phyloP scores from a whole-genome alignment of 2,888 invertebrate genomes.

The Eupithecia abbreviata region DNA sequence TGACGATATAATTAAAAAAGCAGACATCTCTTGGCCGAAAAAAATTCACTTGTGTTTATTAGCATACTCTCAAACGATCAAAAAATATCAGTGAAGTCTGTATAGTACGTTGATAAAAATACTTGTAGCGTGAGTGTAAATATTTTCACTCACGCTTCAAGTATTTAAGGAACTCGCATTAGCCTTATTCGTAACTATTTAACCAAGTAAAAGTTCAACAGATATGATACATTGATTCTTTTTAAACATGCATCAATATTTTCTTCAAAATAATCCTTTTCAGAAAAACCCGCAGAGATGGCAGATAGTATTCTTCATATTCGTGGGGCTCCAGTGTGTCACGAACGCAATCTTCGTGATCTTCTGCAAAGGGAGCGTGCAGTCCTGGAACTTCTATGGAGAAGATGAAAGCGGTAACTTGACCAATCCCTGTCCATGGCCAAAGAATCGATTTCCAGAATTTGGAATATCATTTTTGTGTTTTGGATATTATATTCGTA shows the following conservation, averaged over 20 bases:
- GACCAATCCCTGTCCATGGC: neutral
- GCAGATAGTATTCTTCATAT: conserved; percentile 87
- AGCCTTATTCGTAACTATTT: no score
- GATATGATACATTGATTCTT: neutral
- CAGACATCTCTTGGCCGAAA: neutral
- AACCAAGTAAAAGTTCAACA: neutral
- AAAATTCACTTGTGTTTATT: neutral
- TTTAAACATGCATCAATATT: neutral
- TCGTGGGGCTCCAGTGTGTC: conserved; percentile 85
- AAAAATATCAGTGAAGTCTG: no score
- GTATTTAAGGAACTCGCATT: no score
- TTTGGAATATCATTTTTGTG: neutral
- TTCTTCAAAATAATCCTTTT: conserved; percentile 29
- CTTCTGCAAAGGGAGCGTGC: conserved; percentile 86
- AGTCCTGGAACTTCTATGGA: conserved; percentile 87
- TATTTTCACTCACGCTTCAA: neutral
- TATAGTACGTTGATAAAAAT: no score
- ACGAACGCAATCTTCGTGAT: conserved; percentile 86
- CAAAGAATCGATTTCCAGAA: neutral
- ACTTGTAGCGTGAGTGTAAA: no score
- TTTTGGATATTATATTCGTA: neutral
- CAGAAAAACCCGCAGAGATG: conserved; percentile 77
- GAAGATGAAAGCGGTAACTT: conserved; percentile 50
- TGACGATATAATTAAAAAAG: neutral
- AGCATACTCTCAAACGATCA: no score